A percentile compares a stretch with the other conserved stretches of the same genome.
phyloP scores from a whole-genome alignment of 2,113 vertebrate genomes.

The Theristicus caerulescens region DNA sequence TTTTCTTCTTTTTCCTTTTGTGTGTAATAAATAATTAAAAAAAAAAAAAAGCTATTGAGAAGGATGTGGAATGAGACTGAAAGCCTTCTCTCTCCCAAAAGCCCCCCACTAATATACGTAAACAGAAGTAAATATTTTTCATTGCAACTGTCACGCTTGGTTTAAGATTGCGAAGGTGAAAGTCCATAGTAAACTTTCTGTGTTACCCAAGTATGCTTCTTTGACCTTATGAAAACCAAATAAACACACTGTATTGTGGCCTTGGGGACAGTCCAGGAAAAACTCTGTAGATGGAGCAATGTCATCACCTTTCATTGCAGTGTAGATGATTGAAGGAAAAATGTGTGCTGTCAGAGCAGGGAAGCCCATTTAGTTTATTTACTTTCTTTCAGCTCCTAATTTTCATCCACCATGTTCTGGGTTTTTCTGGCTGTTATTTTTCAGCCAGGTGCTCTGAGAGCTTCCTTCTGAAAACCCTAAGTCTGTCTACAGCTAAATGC shows the following conservation, averaged over 20 bases:
- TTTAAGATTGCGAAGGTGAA: slow-evolving; percentile 25
- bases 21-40: not conserved
- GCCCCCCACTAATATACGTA: not conserved
- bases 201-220: slow-evolving; percentile 2
- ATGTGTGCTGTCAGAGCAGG: not conserved
- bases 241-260: slow-evolving; percentile 31
- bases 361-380: slow-evolving; percentile 19
- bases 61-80: not conserved
- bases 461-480: not conserved
- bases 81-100: not conserved
- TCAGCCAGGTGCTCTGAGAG: not conserved
- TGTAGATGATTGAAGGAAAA: not conserved
- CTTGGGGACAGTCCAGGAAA: slow-evolving; percentile 45
- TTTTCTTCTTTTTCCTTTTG: not conserved
- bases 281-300: slow-evolving; percentile 30
- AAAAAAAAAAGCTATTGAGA: not conserved
- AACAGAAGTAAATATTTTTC: slow-evolving; percentile 34
- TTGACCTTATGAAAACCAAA: slow-evolving; percentile 51
- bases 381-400: not conserved
- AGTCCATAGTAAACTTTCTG: slow-evolving; percentile 45
- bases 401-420: not conserved
- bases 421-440: not conserved
- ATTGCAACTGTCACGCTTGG: not conserved
- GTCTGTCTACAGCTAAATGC: not conserved
- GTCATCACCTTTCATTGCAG: slow-evolving; percentile 13